Base-by-base conservation (phyloP, 1,140 invertebrate genomes). In the Drosophila mayri region DNA sequence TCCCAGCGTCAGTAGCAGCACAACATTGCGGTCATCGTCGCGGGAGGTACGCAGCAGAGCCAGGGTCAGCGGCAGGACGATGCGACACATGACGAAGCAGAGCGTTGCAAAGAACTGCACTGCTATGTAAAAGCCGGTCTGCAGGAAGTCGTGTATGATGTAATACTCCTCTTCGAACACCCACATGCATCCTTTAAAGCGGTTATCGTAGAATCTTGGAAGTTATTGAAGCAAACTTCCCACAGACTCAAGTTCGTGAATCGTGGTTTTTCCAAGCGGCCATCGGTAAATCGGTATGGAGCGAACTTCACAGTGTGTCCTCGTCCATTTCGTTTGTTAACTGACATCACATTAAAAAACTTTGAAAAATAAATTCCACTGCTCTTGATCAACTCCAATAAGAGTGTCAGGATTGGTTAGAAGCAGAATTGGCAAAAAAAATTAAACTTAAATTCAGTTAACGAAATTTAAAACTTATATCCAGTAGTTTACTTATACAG, bases 141-240 rank as follows among this genome's bases (percentile, higher is more conserved):
- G 90, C 14, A 98, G 93, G 63, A 97, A 95, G 74, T 97, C 96
- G 82, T 97, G 95, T 74, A 97, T 97, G 64, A 98, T 97, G 83
- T 98, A 97, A 87, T 97, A 98, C 93, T 98, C 98, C 93, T 98
- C 97, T 93, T 98, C 96, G 84, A 98, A 97, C 28, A 98, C 96
- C 97, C 97, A 98, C 96, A 97, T 97, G 90, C 98, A 99, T 1
- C 96, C 96, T 37, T 93, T 94, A 81, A 98, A 98, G 55, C 94
- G 93, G 5, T 95, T 96, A 74, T 98, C 97, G 85, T 96, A 97
- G 79, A 95, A 95, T 80, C 97, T 93, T 96, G 94, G 91, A 98
- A 98, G 35, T 96, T 94, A 79, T 96, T 94, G 73, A 99, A 97
- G 92, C 98, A 99, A 1, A 98, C 97, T 92, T 97, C 95, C 98